These are phyloP conservation scores for Ophioninae sp. DNA, from an alignment of 2,888 invertebrate genomes.

Conservation along the genomic window DNA sequence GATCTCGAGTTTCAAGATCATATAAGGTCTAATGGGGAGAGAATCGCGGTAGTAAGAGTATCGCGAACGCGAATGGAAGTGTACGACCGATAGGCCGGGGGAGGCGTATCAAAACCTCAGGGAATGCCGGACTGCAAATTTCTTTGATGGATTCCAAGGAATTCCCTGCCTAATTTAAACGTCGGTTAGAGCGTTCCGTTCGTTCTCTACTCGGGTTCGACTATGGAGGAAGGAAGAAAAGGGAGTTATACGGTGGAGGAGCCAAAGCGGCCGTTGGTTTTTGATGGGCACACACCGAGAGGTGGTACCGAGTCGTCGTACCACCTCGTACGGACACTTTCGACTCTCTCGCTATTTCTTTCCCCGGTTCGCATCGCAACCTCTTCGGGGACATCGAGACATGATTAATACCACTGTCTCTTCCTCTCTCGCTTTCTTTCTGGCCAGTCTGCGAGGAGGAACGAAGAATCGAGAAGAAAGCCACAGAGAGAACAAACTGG, in stretches of 20 bases:
- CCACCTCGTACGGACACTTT: conserved; percentile 61
- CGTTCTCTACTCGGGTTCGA: conserved; percentile 13
- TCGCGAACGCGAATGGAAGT: conserved; percentile 63
- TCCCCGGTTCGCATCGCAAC: conserved; percentile 9
- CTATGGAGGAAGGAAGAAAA: conserved; percentile 50
- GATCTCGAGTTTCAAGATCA: conserved; percentile 50
- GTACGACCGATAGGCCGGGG: conserved; percentile 70
- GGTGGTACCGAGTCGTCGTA: conserved; percentile 61
- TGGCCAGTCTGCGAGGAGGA: conserved; percentile 19
- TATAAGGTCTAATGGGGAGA: conserved; percentile 60
- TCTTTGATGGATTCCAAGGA: conserved; percentile 78
- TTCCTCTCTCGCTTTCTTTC: not conserved
- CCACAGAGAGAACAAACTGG: conserved; percentile 38
- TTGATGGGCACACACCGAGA: conserved; percentile 55
- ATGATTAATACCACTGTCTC: conserved; percentile 42
- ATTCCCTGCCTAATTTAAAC: conserved; percentile 80
- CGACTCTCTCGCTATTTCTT: conserved; percentile 22
- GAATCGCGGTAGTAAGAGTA: conserved; percentile 51
- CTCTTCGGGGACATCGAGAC: conserved; percentile 56
- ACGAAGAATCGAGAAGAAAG: conserved; percentile 44
- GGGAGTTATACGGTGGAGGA: conserved; percentile 33
- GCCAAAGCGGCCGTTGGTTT: conserved; percentile 45
- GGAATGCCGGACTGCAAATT: conserved; percentile 75
- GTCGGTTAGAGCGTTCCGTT: conserved; percentile 67
- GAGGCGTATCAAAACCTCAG: conserved; percentile 75